These are phyloP conservation scores for Drosophila parabipectinata DNA, from an alignment of 1,140 invertebrate species.

Conservation along the genomic window DNA sequence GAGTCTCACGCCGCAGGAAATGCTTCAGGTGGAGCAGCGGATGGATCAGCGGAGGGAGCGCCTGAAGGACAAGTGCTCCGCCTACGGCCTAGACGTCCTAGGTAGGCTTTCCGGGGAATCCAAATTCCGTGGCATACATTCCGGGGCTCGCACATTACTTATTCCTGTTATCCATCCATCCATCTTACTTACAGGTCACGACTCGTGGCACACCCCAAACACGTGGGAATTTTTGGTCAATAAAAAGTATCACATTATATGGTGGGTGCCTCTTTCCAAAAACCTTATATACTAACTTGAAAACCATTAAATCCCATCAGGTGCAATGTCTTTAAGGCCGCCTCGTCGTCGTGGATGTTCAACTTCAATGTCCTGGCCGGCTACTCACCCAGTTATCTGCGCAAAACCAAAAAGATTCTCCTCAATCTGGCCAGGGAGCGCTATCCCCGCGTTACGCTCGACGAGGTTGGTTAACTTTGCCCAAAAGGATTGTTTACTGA, in stretches of 20 bases:
- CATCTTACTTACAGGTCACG: constrained; percentile 85
- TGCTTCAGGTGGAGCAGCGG: constrained; percentile 84
- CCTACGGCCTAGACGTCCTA: constrained; percentile 85
- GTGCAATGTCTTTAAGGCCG: constrained; percentile 94
- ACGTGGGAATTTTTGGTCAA: constrained; percentile 94
- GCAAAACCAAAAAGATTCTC: constrained; percentile 90
- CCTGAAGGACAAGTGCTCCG: constrained; percentile 85
- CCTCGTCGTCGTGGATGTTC: constrained; percentile 95
- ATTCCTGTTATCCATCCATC: constrained; percentile 1
- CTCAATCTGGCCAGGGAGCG: constrained; percentile 90
- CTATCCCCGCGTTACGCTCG: constrained; percentile 89
- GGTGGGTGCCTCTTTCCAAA: constrained; percentile 77
- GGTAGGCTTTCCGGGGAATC: constrained; percentile 48
- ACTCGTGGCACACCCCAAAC: constrained; percentile 89
- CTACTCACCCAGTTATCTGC: constrained; percentile 90
- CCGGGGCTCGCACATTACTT: background rate
- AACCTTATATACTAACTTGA: background rate
- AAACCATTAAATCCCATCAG: constrained; percentile 13
- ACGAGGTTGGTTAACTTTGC: constrained; percentile 84
- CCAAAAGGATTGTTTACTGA: background rate
- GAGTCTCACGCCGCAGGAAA: constrained; percentile 73
- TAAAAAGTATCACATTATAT: constrained; percentile 91
- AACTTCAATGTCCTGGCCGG: constrained; percentile 93
- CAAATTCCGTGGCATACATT: constrained; percentile 16
- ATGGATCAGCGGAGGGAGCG: constrained; percentile 85